These are phyloP conservation scores for Natator depressus DNA, from an alignment of 2,113 vertebrate species.

Conservation along the genomic window DNA sequence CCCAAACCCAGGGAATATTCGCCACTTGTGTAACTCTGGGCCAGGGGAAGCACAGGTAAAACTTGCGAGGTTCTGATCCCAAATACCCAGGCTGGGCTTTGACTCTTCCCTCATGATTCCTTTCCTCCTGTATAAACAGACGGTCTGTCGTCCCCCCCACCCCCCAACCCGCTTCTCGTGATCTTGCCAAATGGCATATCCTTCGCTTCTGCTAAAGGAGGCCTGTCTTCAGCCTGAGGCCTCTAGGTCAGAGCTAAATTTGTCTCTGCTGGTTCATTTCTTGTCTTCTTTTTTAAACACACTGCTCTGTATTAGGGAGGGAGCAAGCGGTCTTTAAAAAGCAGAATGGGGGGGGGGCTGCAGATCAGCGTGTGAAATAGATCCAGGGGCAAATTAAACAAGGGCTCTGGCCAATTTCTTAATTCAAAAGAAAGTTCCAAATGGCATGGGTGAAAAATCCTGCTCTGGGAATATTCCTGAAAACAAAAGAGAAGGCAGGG, in stretches of 20 bases:
- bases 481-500: background rate
- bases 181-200: background rate
- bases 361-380: background rate
- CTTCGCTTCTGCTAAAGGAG: background rate
- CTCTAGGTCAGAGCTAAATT: background rate
- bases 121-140: background rate
- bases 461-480: background rate
- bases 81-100: background rate
- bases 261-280: background rate
- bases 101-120: background rate
- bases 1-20: background rate
- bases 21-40: background rate
- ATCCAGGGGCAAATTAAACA: background rate
- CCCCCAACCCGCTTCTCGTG: background rate
- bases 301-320: background rate
- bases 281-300: background rate
- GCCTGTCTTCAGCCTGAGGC: background rate
- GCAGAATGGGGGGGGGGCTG: background rate
- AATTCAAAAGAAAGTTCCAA: background rate
- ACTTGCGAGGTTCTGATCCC: background rate
- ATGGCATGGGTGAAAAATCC: background rate
- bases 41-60: background rate
- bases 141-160: background rate
- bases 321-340: background rate
- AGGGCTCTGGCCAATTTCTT: background rate